Evolutionary conservation across 2,888 invertebrate genomes (phyloP).

Genomic region (Cryptocephalus moraei): DNA sequence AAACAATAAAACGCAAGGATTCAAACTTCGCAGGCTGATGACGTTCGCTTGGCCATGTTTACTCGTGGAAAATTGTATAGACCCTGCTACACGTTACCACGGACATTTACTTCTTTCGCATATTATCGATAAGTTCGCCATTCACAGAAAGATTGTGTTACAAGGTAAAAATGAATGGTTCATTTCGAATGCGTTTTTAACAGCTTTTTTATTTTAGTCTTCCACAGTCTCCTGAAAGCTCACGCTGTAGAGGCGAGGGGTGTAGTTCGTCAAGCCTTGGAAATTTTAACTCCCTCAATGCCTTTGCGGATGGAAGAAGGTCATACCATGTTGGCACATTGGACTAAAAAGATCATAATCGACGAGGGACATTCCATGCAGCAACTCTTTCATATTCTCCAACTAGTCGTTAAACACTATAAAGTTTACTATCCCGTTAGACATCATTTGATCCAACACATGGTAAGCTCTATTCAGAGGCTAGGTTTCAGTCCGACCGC

Average conservation of each 20-base stretch:
- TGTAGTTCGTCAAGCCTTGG: conserved; percentile 90
- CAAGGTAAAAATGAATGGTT: conserved; percentile 49
- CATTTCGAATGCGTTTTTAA: too few species aligned
- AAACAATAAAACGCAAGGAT: conserved; percentile 88
- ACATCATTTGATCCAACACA: conserved; percentile 88
- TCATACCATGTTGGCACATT: conserved; percentile 91
- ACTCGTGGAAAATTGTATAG: conserved; percentile 87
- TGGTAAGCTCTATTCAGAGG: conserved; percentile 89
- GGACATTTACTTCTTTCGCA: conserved; percentile 92
- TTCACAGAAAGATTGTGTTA: conserved; percentile 91
- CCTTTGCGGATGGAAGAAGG: conserved; percentile 92
- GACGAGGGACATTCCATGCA: conserved; percentile 97
- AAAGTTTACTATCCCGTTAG: conserved; percentile 96
- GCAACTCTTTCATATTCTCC: conserved; percentile 91
- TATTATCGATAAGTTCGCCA: conserved; percentile 95
- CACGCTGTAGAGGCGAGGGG: conserved; percentile 91
- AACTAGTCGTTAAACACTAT: conserved; percentile 88
- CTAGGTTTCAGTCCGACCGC: conserved; percentile 82
- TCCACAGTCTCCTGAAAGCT: conserved; percentile 79
- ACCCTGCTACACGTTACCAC: conserved; percentile 92
- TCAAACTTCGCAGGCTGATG: conserved; percentile 88
- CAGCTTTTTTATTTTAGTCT: conserved; percentile 44
- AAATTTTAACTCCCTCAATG: conserved; percentile 94
- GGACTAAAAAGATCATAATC: conserved; percentile 97
- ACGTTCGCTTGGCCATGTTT: conserved; percentile 99